Percentiles rank a stretch among this genome's conserved stretches.
These are phyloP conservation scores for Pangasius mekongensis DNA, from an alignment of 2,797 vertebrate genomes.

Conservation along the genomic window DNA sequence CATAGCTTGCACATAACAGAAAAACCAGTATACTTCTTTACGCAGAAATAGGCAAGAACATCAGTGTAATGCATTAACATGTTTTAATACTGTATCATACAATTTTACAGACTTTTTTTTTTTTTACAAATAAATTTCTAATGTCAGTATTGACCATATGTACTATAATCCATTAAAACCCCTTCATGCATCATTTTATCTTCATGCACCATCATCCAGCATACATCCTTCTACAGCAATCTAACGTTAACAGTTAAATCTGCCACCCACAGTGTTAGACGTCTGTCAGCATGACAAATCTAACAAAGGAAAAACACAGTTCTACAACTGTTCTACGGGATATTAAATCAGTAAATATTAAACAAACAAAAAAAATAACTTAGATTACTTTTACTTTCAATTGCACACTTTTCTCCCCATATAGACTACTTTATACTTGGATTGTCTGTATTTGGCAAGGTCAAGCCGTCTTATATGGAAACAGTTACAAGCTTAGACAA, in stretches of 20 bases:
- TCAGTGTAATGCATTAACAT: constrained; percentile 71
- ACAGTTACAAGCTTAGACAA: constrained; percentile 74
- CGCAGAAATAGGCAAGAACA: not conserved
- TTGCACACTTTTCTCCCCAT: constrained; percentile 73
- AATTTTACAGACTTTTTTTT: constrained; percentile 48
- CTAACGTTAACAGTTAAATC: constrained; percentile 43
- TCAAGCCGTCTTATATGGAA: constrained; percentile 61
- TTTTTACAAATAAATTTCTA: constrained; percentile 79
- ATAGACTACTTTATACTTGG: constrained; percentile 66
- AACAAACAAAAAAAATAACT: constrained; percentile 72
- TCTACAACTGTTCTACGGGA: constrained; percentile 71
- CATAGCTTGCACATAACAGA: not conserved
- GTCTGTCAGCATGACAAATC: constrained; percentile 40
- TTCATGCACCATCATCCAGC: constrained; percentile 40
- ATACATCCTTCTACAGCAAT: constrained; percentile 40
- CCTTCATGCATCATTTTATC: constrained; percentile 44
- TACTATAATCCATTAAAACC: constrained; percentile 55
- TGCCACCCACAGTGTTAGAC: constrained; percentile 33
- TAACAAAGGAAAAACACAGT: constrained; percentile 25
- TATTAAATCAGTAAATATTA: constrained; percentile 74
- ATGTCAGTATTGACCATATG: constrained; percentile 46
- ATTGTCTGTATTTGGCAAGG: constrained; percentile 62
- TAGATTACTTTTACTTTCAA: constrained; percentile 74
- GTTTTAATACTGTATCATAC: constrained; percentile 55
- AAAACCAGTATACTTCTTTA: not conserved